Evolutionary conservation across 2,888 invertebrate species (phyloP).

Genomic region (Craniophora ligustri): DNA sequence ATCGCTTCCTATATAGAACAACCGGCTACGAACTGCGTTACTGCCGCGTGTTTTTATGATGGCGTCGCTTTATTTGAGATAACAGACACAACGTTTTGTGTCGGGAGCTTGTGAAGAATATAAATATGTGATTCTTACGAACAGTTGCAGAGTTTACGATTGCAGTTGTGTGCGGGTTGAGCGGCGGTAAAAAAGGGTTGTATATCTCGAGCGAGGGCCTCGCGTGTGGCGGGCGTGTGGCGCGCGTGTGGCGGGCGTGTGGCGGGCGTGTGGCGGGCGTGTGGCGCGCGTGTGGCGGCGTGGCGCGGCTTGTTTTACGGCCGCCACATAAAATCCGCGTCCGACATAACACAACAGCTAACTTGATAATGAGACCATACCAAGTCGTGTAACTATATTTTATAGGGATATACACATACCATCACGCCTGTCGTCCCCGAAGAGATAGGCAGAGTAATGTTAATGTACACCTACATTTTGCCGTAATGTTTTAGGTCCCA

Average conservation of each 20-base stretch:
- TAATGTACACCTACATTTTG: no score
- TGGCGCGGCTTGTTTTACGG: constrained; percentile 25
- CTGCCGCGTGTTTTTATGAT: no score
- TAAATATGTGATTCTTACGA: constrained; percentile 45
- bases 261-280: constrained; percentile 4
- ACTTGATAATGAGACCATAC: constrained; percentile 26
- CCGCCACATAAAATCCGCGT: constrained; percentile 26
- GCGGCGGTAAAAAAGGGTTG: constrained; percentile 28
- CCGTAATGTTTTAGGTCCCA: no score
- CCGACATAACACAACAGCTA: constrained; percentile 38
- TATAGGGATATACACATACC: not conserved
- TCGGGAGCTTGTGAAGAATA: constrained; percentile 31
- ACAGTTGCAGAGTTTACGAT: constrained; percentile 43
- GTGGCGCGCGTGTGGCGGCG: constrained; percentile 6
- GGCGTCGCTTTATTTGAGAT: no score
- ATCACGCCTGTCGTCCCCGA: no score
- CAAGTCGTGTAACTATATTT: not conserved
- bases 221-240: constrained; percentile 7
- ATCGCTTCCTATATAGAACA: no score
- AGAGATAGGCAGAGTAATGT: no score
- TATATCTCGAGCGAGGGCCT: constrained; percentile 10
- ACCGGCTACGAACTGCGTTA: no score
- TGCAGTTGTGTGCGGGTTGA: constrained; percentile 16
- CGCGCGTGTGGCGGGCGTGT: constrained; percentile 1
- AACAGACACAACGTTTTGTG: no score